A percentile compares a stretch with the other conserved stretches of the same genome.
Conservation (phyloP, 1,140 invertebrate genomes). For the Geopemphigus sp. region DNA sequence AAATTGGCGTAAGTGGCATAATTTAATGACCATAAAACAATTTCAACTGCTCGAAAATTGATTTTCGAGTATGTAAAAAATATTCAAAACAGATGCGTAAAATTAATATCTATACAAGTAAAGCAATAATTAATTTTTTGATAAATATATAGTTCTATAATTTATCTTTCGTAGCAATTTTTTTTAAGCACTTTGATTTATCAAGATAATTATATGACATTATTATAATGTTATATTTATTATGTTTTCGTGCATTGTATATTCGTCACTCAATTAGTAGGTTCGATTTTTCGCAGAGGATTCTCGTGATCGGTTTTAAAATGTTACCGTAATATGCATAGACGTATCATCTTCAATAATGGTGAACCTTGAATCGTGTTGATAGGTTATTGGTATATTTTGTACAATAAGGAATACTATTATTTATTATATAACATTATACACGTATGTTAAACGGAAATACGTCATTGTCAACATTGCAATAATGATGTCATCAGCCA, state of each 20-base stretch:
- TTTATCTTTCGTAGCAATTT: not conserved
- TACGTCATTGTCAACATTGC: not conserved
- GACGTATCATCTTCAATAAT: too few relatives aligned
- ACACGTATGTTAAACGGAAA: not conserved
- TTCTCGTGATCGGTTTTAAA: not conserved
- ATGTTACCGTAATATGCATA: not conserved
- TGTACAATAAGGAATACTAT: not conserved
- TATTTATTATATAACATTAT: not conserved
- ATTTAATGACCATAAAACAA: too few relatives aligned
- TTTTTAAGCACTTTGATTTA: not conserved
- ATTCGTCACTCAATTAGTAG: not conserved
- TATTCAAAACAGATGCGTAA: too few relatives aligned
- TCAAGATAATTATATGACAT: not conserved
- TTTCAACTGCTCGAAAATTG: too few relatives aligned
- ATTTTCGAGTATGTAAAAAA: too few relatives aligned
- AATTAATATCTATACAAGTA: too few relatives aligned
- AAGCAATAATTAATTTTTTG: too few relatives aligned
- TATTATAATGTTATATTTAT: too few relatives aligned
- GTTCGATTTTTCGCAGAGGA: not conserved
- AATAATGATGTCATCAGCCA: not conserved
- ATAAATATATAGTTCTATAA: too few relatives aligned
- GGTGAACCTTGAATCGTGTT: not conserved
- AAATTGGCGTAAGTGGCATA: too few relatives aligned
- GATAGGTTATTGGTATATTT: slow-evolving; percentile 15
- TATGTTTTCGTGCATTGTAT: not conserved